Base-by-base conservation (phyloP, 2,888 invertebrate genomes). In the Pterostichus niger region DNA sequence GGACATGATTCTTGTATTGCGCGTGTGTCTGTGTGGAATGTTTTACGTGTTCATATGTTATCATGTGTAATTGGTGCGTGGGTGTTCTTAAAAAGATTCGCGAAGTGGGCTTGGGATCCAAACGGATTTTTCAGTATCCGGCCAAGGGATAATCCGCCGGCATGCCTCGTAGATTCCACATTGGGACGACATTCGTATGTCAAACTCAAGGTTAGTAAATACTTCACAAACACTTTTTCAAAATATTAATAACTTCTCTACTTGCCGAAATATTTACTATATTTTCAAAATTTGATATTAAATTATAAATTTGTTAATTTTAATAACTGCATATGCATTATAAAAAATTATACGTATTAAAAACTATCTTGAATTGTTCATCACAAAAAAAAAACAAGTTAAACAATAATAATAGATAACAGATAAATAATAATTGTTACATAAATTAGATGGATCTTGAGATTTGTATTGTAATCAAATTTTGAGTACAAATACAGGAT, bases 161-260 rank as follows among this genome's bases (percentile, higher is more conserved):
- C 90, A 17, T 93, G 93, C 87, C 89, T 94, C 33, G 91, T 93
- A 7, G 93, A 93, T 86, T 90, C 92, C 17, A 89, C 90, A 44
- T 88, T 93, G 61, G 94, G 94, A 40, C 91, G 91, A 86, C 94
- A 94, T 88, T 93, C 92, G 71, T 93, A 93, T 86, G 91, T 94
- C 61, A 93, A 94, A 88, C 89, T 94, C 61, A 93, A 93, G 92
- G 94, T 93, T 89, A 89, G 89, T 52, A 0, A 6, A 6, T 40
- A 40, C 24, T 24, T 24, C 24, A 24, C 9, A 40, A 40, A 40
- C 1, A 40, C 0, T 3, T 3, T 3, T 40, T 40, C 7, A 40
- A 40, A 40, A 40, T 40, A 49, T n/a, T n/a, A n/a, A n/a, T n/a
- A n/a, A n/a, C n/a, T n/a, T n/a, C n/a, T n/a, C n/a, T n/a, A n/a